Percentiles rank a stretch among this genome's conserved stretches.
These are phyloP conservation scores for Apamea anceps DNA, from an alignment of 2,888 invertebrate genomes.

Conservation along the genomic window DNA sequence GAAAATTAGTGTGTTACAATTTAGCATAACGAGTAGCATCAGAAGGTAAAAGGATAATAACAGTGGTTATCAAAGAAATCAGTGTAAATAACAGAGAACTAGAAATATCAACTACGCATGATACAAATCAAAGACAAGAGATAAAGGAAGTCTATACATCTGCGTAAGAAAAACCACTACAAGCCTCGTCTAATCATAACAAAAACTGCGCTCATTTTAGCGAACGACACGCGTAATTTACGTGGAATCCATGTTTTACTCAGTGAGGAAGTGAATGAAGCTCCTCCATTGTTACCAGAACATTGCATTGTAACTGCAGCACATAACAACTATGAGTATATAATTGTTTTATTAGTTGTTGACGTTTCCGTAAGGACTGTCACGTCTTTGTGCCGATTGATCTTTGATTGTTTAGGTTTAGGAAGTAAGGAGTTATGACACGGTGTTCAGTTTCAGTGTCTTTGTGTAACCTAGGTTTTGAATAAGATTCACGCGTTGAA, in stretches of 20 bases:
- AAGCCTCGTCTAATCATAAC: conserved; percentile 29
- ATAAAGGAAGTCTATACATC: conserved; percentile 52
- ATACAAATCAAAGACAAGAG: conserved; percentile 26
- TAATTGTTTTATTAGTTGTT: conserved; percentile 45
- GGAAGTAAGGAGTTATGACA: neutral
- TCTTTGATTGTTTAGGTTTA: conserved; percentile 27
- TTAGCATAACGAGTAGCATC: neutral
- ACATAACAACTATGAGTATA: conserved; percentile 30
- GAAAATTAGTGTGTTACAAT: neutral
- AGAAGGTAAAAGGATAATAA: neutral
- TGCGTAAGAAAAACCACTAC: conserved; percentile 42
- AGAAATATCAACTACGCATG: neutral
- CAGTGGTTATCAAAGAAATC: neutral
- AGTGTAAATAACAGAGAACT: neutral
- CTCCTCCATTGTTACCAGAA: conserved; percentile 55
- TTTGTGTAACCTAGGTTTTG: neutral
- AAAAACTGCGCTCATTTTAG: conserved; percentile 52
- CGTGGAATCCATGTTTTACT: conserved; percentile 60
- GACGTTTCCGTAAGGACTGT: conserved; percentile 49
- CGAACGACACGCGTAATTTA: conserved; percentile 45
- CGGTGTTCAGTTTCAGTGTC: too few relatives aligned
- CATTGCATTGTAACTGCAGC: conserved; percentile 38
- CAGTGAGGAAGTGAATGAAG: conserved; percentile 58
- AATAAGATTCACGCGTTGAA: neutral
- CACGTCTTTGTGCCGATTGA: conserved; percentile 19